Evolutionary conservation across 2,797 vertebrate species (phyloP).

Genomic region (Artibeus jamaicensis): DNA sequence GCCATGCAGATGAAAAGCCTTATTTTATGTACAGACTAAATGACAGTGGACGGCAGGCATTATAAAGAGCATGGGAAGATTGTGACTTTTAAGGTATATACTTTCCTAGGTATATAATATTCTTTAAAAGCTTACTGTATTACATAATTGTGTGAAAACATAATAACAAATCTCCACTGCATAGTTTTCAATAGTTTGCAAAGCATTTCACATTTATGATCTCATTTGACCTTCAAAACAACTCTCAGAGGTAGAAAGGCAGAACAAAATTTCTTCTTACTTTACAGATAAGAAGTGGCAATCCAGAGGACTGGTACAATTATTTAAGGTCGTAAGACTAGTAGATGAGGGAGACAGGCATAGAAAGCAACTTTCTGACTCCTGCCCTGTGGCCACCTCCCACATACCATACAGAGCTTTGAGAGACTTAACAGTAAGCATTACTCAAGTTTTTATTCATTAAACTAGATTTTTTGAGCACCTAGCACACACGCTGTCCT

Average conservation of each 20-base stretch:
- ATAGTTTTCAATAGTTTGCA: background rate
- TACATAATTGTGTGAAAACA: background rate
- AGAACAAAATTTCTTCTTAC: background rate
- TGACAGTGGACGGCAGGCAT: background rate
- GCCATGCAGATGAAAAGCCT: background rate
- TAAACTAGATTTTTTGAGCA: background rate
- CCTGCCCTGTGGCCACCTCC: background rate
- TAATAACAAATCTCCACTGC: background rate
- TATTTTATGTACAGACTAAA: background rate
- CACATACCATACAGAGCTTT: background rate
- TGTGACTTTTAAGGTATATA: background rate
- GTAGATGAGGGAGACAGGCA: background rate
- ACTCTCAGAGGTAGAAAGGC: background rate
- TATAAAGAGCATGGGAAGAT: background rate
- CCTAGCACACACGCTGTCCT: background rate
- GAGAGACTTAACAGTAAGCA: background rate
- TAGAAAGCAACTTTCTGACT: background rate
- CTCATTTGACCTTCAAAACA: background rate
- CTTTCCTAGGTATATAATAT: background rate
- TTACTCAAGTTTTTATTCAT: background rate
- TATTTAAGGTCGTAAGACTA: background rate
- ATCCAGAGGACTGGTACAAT: background rate
- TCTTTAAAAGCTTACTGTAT: background rate
- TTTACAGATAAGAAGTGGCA: background rate
- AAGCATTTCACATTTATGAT: background rate